Evolutionary conservation across 2,113 vertebrate species (phyloP), one percentile per base, ranked within the genome.

Genomic region (Gnathonemus echidnorhynchus): DNA sequence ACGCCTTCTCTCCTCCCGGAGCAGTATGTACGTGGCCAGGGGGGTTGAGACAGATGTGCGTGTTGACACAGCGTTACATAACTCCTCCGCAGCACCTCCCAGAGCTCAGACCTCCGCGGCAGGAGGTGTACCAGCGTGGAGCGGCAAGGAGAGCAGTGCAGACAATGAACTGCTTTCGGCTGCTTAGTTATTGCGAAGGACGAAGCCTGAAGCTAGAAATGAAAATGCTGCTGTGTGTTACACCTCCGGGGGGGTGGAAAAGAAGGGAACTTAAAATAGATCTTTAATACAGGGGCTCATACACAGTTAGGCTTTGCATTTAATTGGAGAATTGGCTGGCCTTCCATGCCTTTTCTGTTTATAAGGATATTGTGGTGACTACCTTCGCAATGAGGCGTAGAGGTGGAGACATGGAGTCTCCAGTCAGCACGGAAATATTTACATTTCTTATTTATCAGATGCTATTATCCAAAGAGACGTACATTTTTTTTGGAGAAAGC

Each of bases 61-160:
- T 87, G 86, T 53, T 87, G 27, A 53, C 86, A 87, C 27, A 50
- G 31, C 27, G 17, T 87, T 87, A 56, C 86, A 35, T 87, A 87
- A 87, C 86, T 87, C 50, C 50, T 56, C 86, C 11, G 27, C 27
- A 10, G 50, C 19, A 27, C 27, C 49, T 56, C 86, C 50, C 15
- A 8, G 50, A 49, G 50, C 15, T 7, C 49, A 24, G 42, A 11
- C 3, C 45, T 42, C 3, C 83, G 2, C 19, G 3, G 45, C 8
- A 10, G 45, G 83, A n/a, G 42, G 45, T 10, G 17, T 17, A 21
- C 80, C 80, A 48, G 42, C 39, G 7, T 8, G 42, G 86, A 48
- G 83, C 6, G 4, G 83, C 7, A 11, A 9, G 49, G 24, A 49
- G 11, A 4, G n/a, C 10, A 19, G 17, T 31, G 3, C 24, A 35